Evolutionary conservation across 2,113 vertebrate genomes (phyloP).

Genomic region (Pseudorasbora parva): DNA sequence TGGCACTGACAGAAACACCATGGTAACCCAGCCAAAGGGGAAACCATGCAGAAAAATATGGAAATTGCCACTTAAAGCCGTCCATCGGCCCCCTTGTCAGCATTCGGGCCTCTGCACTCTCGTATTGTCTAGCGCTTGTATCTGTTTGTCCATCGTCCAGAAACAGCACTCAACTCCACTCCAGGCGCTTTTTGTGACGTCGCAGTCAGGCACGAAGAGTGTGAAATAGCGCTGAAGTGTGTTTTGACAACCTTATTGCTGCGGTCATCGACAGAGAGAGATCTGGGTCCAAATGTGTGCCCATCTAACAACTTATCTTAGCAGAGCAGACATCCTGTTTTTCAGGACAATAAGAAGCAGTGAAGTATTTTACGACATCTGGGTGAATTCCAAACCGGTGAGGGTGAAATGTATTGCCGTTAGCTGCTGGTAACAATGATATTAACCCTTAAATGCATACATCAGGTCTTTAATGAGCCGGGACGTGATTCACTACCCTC

Average conservation of each 20-base stretch:
- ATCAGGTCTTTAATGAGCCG: no score
- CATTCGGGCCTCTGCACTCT: conserved; percentile 47
- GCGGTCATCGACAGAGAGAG: conserved; percentile 15
- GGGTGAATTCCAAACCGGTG: background rate
- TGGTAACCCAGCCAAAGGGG: conserved; percentile 58
- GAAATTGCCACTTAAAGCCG: conserved; percentile 66
- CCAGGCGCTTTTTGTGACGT: background rate
- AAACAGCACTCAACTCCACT: conserved; percentile 9
- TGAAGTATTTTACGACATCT: background rate
- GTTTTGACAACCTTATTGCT: conserved; percentile 31
- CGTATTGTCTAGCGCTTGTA: conserved; percentile 27
- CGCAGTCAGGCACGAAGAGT: background rate
- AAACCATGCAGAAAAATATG: conserved; percentile 69
- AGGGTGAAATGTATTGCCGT: background rate
- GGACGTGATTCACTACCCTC: no score
- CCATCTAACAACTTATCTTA: conserved; percentile 17
- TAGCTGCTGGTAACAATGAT: background rate
- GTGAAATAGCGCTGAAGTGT: conserved; percentile 14
- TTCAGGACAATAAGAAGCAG: background rate
- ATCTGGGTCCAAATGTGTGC: background rate
- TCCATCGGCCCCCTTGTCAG: conserved; percentile 58
- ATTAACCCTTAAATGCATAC: background rate
- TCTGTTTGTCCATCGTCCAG: conserved; percentile 33
- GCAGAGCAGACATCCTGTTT: background rate
- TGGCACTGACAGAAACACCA: conserved; percentile 61